Base-by-base conservation (phyloP, 2,888 invertebrate genomes). In the Sarcophaga caerulescens region DNA sequence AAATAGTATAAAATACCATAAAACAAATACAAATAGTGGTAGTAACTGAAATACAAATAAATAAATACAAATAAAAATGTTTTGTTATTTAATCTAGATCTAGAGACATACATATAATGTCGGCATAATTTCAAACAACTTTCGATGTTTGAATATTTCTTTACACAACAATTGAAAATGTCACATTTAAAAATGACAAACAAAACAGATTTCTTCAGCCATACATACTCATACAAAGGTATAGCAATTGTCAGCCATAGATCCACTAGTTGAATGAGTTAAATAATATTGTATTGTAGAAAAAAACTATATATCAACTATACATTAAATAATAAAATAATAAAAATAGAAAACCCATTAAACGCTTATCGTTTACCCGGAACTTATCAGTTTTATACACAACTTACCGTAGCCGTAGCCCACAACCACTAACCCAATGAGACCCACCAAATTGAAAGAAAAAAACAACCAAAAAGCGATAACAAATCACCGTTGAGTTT, bases 111-210 rank as follows among this genome's bases (percentile, higher is more conserved):
- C 69, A 65, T 47, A 44, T 47, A 73, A 81, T 80, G 84, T 77
- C 88, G 88, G 88, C 83, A 83, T 84, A 85, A 74, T 70, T 74
- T 73, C 63, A 88, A 77, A 74, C 69, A 70, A 60, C 79, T 83
- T 85, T 83, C 79, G 87, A 85, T 70, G 85, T 85, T 35, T 80
- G 81, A 82, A 84, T 82, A 81, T 85, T 86, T 88, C 83, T 88
- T 88, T 88, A 59, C 86, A 73, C 60, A 87, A 87, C 88, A 88
- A 88, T 88, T 85, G 80, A 88, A 88, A 88, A 75, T 88, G 88
- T 87, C 88, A 87, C 73, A 88, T 88, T 85, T 87, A 65, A 52
- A 84, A 86, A 60, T 44, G 75, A 23, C 45, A 63, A 52, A 63
- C 44, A 17, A 60, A 63, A 63, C 35, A 23, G 63, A 21, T 23